phyloP scores from a whole-genome alignment of 2,797 vertebrate species.

The Myripristis murdjan region DNA sequence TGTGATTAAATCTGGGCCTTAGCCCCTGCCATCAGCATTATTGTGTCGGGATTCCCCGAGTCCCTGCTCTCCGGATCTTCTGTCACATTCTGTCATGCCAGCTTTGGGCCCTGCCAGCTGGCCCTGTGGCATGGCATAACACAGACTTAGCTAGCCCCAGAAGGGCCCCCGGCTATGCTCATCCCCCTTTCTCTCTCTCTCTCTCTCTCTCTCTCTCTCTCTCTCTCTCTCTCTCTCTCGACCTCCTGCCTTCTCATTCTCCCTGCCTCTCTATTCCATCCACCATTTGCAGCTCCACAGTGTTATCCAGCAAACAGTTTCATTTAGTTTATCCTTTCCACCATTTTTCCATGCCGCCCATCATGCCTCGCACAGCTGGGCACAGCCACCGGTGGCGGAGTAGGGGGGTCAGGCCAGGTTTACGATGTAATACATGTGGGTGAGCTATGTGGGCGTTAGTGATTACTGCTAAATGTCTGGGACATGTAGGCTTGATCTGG shows the following conservation, averaged over 20 bases:
- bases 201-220: background rate
- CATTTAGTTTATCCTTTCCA: conserved; percentile 69
- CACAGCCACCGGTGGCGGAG: conserved; percentile 22
- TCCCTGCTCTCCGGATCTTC: conserved; percentile 83
- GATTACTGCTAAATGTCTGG: conserved; percentile 74
- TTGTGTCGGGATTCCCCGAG: conserved; percentile 88
- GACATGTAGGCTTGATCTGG: conserved; percentile 58
- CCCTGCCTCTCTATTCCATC: conserved; percentile 25
- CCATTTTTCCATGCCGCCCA: conserved; percentile 44
- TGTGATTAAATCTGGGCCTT: conserved; percentile 87
- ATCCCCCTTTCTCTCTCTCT: conserved; percentile 25
- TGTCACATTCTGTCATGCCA: conserved; percentile 89
- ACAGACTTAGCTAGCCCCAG: conserved; percentile 66
- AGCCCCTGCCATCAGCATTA: conserved; percentile 84
- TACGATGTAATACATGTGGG: conserved; percentile 62
- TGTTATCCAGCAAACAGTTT: conserved; percentile 58
- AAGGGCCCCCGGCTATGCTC: conserved; percentile 44
- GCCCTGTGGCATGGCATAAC: conserved; percentile 76
- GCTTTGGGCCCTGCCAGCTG: conserved; percentile 84
- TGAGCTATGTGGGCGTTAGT: conserved; percentile 58
- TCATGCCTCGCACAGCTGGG: conserved; percentile 56
- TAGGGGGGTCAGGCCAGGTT: conserved; percentile 68
- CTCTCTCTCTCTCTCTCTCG: conserved; percentile 19
- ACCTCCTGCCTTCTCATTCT: conserved; percentile 29
- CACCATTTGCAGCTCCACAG: conserved; percentile 54